Base-by-base conservation (phyloP, 2,888 invertebrate genomes). In the Phoenoteleia sp. region DNA sequence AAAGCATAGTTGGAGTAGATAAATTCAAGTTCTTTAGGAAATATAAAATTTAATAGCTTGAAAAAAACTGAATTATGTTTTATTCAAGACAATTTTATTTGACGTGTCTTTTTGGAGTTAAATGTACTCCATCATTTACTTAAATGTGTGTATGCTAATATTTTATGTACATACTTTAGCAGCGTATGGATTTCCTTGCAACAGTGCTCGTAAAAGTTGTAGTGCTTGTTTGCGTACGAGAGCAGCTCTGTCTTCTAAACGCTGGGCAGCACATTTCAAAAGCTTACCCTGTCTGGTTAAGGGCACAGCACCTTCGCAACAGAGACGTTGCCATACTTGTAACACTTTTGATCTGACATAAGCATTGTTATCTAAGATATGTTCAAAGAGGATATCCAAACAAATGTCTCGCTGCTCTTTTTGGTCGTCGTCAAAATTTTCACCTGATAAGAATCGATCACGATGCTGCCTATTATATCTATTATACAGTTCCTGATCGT, bases 141-240 rank as follows among this genome's bases (percentile, higher is more conserved):
- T n/a, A n/a, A n/a, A n/a, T n/a, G n/a, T n/a, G n/a, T n/a, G n/a
- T n/a, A n/a, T n/a, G n/a, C n/a, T 15, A 45, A 3, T 15, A 9
- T 27, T 64, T 39, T 45, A 23, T 36, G 21, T 52, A 45, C 94
- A 94, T 89, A 97, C 95, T 94, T 96, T 96, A 0, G 96, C 96
- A n/a, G 97, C 96, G 93, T 96, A 99, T 3, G 98, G 97, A 94
- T 99, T 99, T 87, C 96, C 95, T 92, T 97, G 96, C 45, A 99
- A 94, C 92, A 99, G 96, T 15, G 96, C 95, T 84, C 96, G 96
- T 3, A 98, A 92, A 36, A 98, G 95, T 90, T 96, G 96, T 75
- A 98, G 95, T 2, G 99, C 97, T 84, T 96, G 96, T 94, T 98
- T 99, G 29, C 99, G 95, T 0, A 99, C 99, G 72, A 96, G 95